These are phyloP conservation scores for Rhyacophila brunnea DNA, from an alignment of 1,140 invertebrate species.

Conservation along the genomic window DNA sequence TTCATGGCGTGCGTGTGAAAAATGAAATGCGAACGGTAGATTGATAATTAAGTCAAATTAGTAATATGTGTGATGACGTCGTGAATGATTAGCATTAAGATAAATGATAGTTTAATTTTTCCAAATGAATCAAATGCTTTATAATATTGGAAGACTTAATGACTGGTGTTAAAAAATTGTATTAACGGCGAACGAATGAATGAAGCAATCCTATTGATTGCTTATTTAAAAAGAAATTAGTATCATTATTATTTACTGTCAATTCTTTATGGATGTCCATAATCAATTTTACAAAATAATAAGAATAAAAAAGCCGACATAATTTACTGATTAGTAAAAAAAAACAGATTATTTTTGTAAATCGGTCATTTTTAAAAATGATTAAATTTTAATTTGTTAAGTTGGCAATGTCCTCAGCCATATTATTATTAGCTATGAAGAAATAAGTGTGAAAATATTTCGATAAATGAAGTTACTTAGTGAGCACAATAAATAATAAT, in stretches of 20 bases:
- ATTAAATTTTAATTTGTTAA: background rate
- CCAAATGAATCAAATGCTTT: constrained; percentile 6
- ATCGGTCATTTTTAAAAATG: background rate
- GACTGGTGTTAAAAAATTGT: constrained; percentile 2
- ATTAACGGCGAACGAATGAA: background rate
- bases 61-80: too few species aligned
- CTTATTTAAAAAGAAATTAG: background rate
- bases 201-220: background rate
- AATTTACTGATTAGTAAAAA: background rate
- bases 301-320: background rate
- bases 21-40: background rate
- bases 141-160: constrained; percentile 21
- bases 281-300: background rate
- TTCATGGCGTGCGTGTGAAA: background rate
- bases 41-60: too few species aligned
- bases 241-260: background rate
- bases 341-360: background rate
- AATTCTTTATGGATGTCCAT: constrained; percentile 9
- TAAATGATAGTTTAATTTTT: background rate
- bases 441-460: too few species aligned
- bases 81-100: too few species aligned
- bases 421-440: too few species aligned
- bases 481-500: too few species aligned
- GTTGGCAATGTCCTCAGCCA: background rate
- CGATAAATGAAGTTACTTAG: too few species aligned